Evolutionary conservation across 2,888 invertebrate genomes (phyloP).

Genomic region (Cantharis rufa): DNA sequence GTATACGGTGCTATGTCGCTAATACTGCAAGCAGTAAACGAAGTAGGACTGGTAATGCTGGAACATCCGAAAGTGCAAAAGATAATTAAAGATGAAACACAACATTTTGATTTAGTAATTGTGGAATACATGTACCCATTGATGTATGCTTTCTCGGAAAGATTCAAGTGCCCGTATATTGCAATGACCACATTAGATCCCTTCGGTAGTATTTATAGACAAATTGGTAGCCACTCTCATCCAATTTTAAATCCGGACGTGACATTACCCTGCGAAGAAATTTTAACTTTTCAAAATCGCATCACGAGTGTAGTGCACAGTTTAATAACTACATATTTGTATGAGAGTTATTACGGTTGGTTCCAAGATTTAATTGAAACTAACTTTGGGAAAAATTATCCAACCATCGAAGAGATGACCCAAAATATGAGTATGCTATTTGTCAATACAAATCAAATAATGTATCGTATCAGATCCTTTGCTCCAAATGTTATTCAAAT

Average conservation of each 20-base stretch:
- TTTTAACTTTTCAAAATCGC: not conserved
- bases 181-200: not conserved
- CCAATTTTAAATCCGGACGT: not conserved
- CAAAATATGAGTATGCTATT: constrained; percentile 47
- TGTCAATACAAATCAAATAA: constrained; percentile 45
- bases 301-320: not conserved
- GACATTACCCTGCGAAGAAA: not conserved
- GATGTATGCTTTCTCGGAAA: not conserved
- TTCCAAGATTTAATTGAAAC: constrained; percentile 23
- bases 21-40: not conserved
- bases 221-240: not conserved
- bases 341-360: not conserved
- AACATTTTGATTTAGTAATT: not conserved
- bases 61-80: not conserved
- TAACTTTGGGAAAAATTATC: constrained; percentile 45
- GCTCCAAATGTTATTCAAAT: constrained; percentile 46
- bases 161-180: not conserved
- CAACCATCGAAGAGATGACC: constrained; percentile 38
- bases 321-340: not conserved
- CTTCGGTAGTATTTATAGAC: not conserved
- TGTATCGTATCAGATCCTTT: constrained; percentile 42
- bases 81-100: not conserved
- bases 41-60: not conserved
- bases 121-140: not conserved
- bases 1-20: not conserved